Evolutionary conservation across 35 echinoderm and acorn worm genomes (phyloP), one percentile per base, ranked within the genome.

Genomic region (Strongylocentrotus purpuratus): DNA sequence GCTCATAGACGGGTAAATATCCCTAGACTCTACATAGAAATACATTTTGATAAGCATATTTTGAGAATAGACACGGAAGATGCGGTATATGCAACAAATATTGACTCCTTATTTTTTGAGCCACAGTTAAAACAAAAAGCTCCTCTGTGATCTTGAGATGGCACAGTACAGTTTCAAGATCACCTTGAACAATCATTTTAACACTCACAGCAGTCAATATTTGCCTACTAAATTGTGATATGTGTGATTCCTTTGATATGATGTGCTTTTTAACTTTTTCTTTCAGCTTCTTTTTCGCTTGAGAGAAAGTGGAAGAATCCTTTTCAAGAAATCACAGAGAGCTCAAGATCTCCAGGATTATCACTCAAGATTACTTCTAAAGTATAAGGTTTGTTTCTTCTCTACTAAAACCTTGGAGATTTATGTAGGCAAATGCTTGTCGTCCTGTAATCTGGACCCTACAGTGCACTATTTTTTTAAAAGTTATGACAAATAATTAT

Each of bases 221-320:
- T 41, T 41, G 35, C 35, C 0, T 41, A 41, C 35, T 41, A 0
- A 50, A 50, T 50, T 13, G 48, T 50, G 48, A 50, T 13, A 50
- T 41, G 35, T 41, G 48, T 3, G 7, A 50, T 28, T 70, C 3
- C 18, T 70, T 70, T 70, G 22, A 70, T 70, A 20, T 25, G 61
- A 71, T 71, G 18, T 71, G 4, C 28, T 8, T 5, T 28, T 78
- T 4, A 78, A 28, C 65, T 78, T 78, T 78, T 33, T 18, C 65
- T n/a, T 32, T 46, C 48, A 97, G 97, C 58, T 97, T 87, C 90
- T 97, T 14, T 31, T 94, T 46, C 94, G 97, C 33, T 60, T 97
- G 50, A 88, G 95, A 59, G 97, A 97, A 92, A 97, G 94, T 96
- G 95, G 95, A 32, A 85, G 94, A 92, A 47, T 96, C 20, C 92